Evolutionary conservation across 92 coral and sea anemone genomes (phyloP).

Genomic region (Meandrina meandrites): DNA sequence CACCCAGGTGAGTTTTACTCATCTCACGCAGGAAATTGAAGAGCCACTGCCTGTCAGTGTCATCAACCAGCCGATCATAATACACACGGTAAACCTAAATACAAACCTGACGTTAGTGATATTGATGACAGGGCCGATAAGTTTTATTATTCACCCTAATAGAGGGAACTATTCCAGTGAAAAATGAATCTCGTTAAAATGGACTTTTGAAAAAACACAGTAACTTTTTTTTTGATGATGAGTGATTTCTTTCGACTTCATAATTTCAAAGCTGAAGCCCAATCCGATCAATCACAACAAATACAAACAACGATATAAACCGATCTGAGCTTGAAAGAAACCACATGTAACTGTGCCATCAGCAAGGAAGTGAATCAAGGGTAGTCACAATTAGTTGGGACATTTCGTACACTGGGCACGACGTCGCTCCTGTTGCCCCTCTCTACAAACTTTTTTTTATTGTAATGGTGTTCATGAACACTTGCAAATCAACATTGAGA

Average conservation of each 20-base stretch:
- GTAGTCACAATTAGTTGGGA: no score
- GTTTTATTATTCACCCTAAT: neutral
- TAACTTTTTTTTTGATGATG: neutral
- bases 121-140: neutral
- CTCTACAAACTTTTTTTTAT: no score
- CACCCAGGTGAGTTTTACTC: constrained; percentile 71
- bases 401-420: no score
- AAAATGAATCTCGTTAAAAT: no score
- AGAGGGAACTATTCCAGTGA: no score
- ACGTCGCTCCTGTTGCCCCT: no score
- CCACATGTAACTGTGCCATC: no score
- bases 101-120: neutral
- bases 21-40: constrained; percentile 73
- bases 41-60: constrained; percentile 89
- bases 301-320: no score
- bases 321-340: neutral
- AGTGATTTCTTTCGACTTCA: neutral
- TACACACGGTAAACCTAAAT: constrained; percentile 95
- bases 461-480: no score
- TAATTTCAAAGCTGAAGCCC: neutral
- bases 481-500: no score
- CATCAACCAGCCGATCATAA: constrained; percentile 97
- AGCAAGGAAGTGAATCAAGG: neutral
- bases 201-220: no score
- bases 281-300: neutral